Evolutionary conservation across 2,888 invertebrate genomes (phyloP).

Genomic region (Gymnoscelis rufifasciata): DNA sequence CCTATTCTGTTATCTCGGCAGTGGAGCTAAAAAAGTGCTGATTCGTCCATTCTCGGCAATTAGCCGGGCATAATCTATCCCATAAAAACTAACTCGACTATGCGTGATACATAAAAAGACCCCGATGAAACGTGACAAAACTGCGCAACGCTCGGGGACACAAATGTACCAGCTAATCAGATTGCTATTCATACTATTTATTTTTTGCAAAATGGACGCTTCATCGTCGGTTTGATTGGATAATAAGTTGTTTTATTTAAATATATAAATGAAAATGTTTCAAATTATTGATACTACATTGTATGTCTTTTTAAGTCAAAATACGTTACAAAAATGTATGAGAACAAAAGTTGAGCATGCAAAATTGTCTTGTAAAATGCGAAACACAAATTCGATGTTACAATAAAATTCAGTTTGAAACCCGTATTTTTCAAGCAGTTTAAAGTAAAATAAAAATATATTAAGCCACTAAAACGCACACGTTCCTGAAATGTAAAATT

Average conservation of each 20-base stretch:
- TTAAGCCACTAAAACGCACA: conserved; percentile 15
- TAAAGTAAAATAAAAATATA: conserved; percentile 8
- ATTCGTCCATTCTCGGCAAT: conserved; percentile 30
- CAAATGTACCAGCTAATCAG: not conserved
- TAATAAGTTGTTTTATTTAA: no score
- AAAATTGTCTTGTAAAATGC: no score
- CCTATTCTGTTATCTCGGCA: conserved; percentile 16
- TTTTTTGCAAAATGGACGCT: no score
- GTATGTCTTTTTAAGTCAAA: no score
- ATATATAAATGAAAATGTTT: no score
- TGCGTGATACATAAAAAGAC: conserved; percentile 32
- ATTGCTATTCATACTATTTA: not conserved
- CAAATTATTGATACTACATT: no score
- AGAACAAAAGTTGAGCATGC: no score
- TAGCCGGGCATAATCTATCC: conserved; percentile 36
- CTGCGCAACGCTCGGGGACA: conserved; percentile 9
- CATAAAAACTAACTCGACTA: conserved; percentile 36
- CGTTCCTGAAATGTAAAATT: conserved; percentile 18
- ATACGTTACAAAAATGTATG: no score
- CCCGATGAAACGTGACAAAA: conserved; percentile 28
- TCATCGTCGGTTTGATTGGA: no score
- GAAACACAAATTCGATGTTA: no score
- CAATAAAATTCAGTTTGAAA: no score
- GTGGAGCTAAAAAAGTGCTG: conserved; percentile 27
- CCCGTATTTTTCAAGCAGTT: not conserved